phyloP scores from a whole-genome alignment of 2,113 vertebrate species.

The Pseudopodoces humilis region DNA sequence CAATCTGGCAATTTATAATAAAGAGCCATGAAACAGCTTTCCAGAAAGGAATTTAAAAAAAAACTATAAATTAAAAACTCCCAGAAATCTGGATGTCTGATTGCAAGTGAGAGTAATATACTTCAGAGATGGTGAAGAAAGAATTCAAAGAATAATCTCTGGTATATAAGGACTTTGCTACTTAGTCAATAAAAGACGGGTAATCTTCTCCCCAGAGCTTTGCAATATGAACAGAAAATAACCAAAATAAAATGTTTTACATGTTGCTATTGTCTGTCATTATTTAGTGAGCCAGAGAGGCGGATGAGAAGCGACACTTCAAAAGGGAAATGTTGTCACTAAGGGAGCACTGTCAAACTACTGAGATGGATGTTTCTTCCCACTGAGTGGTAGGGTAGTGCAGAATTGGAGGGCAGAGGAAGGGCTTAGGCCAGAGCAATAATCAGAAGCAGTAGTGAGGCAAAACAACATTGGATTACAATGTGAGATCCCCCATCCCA shows the following conservation, averaged over 20 bases:
- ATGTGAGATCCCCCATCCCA: not conserved
- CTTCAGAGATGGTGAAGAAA: not conserved
- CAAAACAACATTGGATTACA: not conserved
- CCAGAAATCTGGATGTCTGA: constrained; percentile 55
- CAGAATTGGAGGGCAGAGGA: not conserved
- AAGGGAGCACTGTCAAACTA: not conserved
- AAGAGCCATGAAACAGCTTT: constrained; percentile 42
- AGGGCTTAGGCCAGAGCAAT: not conserved
- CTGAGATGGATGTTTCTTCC: not conserved
- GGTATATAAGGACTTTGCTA: not conserved
- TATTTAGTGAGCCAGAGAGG: not conserved
- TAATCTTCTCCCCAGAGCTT: constrained; percentile 36
- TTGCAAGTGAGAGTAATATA: constrained; percentile 24
- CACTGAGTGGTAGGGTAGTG: not conserved
- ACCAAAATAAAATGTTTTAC: constrained; percentile 45
- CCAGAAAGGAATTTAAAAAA: constrained; percentile 19
- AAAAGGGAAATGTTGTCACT: not conserved
- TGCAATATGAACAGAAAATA: constrained; percentile 29
- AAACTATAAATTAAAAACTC: not conserved
- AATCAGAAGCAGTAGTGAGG: not conserved
- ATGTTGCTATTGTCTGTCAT: not conserved
- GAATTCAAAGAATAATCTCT: constrained; percentile 7
- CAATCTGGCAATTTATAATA: constrained; percentile 66
- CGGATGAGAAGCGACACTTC: not conserved
- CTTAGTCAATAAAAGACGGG: constrained; percentile 35